These are phyloP conservation scores for Sciurus niger DNA, from an alignment of 2,113 vertebrate species.

Conservation along the genomic window DNA sequence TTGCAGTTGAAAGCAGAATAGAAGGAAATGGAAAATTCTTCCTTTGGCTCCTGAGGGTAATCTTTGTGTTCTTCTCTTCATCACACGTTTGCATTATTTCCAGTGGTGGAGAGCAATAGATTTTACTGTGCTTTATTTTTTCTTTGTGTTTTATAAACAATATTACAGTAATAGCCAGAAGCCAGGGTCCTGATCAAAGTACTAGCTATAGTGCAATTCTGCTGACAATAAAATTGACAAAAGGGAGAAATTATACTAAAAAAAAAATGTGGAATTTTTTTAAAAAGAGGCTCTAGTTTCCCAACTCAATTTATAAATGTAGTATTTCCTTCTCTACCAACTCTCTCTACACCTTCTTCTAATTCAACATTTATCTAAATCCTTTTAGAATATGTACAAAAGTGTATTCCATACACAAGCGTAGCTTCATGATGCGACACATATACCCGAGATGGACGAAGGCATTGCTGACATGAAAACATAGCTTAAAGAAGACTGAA, in stretches of 20 bases:
- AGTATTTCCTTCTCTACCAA: not conserved
- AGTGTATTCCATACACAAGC: not conserved
- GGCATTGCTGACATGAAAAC: not conserved
- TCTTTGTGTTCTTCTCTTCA: conserved; percentile 11
- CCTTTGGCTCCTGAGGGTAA: not conserved
- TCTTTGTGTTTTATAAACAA: not conserved
- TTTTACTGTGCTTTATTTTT: not conserved
- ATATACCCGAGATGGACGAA: not conserved
- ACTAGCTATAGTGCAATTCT: not conserved
- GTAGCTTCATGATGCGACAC: not conserved
- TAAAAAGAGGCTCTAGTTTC: not conserved
- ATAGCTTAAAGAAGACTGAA: not conserved
- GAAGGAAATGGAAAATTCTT: not conserved
- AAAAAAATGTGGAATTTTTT: not conserved
- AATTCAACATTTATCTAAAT: not conserved
- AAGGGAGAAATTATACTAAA: not conserved
- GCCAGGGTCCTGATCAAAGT: conserved; percentile 11
- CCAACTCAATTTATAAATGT: not conserved
- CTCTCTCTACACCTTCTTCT: not conserved
- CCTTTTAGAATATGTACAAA: not conserved
- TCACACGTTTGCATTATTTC: not conserved
- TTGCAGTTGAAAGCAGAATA: not conserved
- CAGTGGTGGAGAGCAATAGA: not conserved
- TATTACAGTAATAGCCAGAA: conserved; percentile 30
- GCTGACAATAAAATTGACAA: conserved; percentile 20